These are phyloP conservation scores for Amblyteles armatorius DNA, from an alignment of 2,888 invertebrate genomes.

Conservation along the genomic window DNA sequence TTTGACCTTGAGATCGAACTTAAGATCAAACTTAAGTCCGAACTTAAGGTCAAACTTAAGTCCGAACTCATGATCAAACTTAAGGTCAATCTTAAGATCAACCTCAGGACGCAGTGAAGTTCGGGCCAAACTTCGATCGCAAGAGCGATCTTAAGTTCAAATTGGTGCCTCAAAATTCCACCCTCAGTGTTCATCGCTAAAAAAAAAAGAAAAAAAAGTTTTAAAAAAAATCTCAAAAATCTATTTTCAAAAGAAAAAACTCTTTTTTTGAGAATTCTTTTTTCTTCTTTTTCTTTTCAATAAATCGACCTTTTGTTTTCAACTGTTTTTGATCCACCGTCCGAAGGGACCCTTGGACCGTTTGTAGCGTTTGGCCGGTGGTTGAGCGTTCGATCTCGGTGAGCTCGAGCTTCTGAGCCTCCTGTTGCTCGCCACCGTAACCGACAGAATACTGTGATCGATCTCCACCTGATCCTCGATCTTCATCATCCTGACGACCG, in stretches of 20 bases:
- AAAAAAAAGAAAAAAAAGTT: too few species aligned
- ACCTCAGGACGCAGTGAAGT: slow-evolving; percentile 52
- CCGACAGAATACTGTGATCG: slow-evolving; percentile 81
- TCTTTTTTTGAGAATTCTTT: slow-evolving; percentile 3
- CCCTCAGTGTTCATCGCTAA: slow-evolving; percentile 69
- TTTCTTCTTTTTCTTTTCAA: slow-evolving; percentile 18
- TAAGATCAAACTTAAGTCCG: too few species aligned
- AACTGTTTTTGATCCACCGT: slow-evolving; percentile 82
- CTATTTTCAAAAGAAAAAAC: background rate
- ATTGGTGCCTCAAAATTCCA: too few species aligned
- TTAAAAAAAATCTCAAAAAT: slow-evolving; percentile 12
- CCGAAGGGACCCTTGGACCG: slow-evolving; percentile 77
- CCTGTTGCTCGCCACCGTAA: slow-evolving; percentile 82
- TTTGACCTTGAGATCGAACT: too few species aligned
- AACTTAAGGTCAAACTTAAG: too few species aligned
- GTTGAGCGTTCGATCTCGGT: slow-evolving; percentile 76
- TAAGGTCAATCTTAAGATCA: too few species aligned
- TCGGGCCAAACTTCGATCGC: too few species aligned
- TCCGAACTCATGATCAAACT: too few species aligned
- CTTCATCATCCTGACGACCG: slow-evolving; percentile 89
- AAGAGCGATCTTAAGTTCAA: too few species aligned
- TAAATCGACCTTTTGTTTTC: slow-evolving; percentile 68
- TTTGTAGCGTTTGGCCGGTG: slow-evolving; percentile 79
- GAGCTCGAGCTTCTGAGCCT: slow-evolving; percentile 82
- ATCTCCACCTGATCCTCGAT: slow-evolving; percentile 85